These are phyloP conservation scores for Enteromius trimaculatus DNA, from an alignment of 2,797 vertebrate genomes.

Conservation along the genomic window DNA sequence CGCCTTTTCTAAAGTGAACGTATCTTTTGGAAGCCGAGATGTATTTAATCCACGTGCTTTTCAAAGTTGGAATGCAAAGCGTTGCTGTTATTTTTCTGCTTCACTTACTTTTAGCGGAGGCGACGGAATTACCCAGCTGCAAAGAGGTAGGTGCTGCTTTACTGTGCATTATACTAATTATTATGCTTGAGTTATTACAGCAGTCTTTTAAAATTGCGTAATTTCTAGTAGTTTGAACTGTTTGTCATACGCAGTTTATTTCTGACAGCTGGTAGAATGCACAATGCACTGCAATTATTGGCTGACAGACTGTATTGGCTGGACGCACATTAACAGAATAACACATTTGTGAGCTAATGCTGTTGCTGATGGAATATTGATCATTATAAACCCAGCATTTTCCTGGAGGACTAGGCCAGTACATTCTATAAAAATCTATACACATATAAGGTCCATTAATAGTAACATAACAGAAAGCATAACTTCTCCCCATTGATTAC, in stretches of 20 bases:
- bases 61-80: not conserved
- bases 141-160: constrained; percentile 75
- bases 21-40: constrained; percentile 14
- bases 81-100: constrained; percentile 19
- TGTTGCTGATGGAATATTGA: constrained; percentile 20
- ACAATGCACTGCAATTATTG: constrained; percentile 40
- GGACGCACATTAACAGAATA: constrained; percentile 36
- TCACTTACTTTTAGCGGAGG: constrained; percentile 60
- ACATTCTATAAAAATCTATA: not conserved
- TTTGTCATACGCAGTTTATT: not conserved
- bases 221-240: not conserved
- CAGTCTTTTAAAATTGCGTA: not conserved
- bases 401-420: not conserved
- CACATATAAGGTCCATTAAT: not conserved
- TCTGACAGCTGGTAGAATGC: constrained; percentile 1
- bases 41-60: constrained; percentile 1
- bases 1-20: not conserved
- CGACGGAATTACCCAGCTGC: constrained; percentile 77
- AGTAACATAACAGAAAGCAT: not conserved
- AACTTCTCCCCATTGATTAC: not conserved
- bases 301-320: constrained; percentile 35
- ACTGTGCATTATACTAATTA: not conserved
- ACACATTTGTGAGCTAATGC: not conserved
- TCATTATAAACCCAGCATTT: constrained; percentile 19
- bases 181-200: not conserved